Base-by-base conservation (phyloP, 2,797 vertebrate species). In the Melopsittacus undulatus region DNA sequence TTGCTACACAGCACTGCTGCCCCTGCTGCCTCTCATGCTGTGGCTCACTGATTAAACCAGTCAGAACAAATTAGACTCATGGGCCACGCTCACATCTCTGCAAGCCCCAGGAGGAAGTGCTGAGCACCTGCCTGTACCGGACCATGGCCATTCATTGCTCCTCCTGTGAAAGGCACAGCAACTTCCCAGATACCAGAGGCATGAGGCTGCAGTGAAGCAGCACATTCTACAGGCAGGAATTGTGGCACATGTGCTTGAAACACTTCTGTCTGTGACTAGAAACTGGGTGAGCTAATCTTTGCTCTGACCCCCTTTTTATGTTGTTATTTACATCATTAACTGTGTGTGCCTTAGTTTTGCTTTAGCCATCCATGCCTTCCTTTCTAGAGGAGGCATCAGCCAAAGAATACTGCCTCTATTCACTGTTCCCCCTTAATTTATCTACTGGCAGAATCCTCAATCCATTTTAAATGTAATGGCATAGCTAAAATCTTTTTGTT, bases 401-500 rank as follows among this genome's bases (percentile, higher is more conserved):
- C 76, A 78, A 80, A 89, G 64, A 83, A 69, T 68, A 51, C 69
- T n/a, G n/a, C 1, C 1, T 75, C 69, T 68, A 30, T 54, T 78
- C 85, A 64, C n/a, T 64, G 1, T 62, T 82, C 8, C 30, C 57
- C 70, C 69, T 91, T 87, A 38, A 77, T 92, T 87, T 89, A 83
- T 83, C 85, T 78, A 75, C 91, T 57, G 79, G 82, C 79, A 94
- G 91, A 96, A 94, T 81, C 87, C 76, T 94, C 95, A 91, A 68
- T 94, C 89, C 92, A 87, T 92, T 95, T 80, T 68, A 92, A 94
- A 96, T 73, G 76, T 92, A 94, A 95, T 94, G 83, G 93, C 90
- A 92, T 43, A 94, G 85, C 85, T 94, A 92, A 95, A 94, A 95
- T 94, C 91, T 95, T 96, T 94, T 94, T 96, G 94, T 96, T 96